These are phyloP conservation scores for Oreochromis tanganicae DNA, from an alignment of 2,113 vertebrate genomes.

Conservation along the genomic window DNA sequence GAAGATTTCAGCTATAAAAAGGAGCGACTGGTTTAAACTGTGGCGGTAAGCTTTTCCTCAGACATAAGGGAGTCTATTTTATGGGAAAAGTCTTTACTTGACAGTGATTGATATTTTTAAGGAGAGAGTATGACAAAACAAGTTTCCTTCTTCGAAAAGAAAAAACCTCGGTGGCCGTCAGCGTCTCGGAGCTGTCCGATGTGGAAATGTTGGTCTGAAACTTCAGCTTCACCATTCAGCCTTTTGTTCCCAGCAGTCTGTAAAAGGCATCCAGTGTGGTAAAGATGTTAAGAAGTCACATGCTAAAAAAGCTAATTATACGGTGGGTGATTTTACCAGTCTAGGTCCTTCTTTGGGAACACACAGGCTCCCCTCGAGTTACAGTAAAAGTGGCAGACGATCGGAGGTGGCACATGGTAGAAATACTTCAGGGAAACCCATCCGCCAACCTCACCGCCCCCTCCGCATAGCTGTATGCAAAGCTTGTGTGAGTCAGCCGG, in stretches of 20 bases:
- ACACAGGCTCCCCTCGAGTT: slow-evolving; percentile 22
- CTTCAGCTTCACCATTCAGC: not conserved
- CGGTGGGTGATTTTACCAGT: slow-evolving; percentile 46
- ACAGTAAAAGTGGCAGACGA: slow-evolving; percentile 33
- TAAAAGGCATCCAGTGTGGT: slow-evolving; percentile 47
- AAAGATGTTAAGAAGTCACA: slow-evolving; percentile 32
- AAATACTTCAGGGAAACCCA: slow-evolving; percentile 58
- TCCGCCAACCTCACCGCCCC: not conserved
- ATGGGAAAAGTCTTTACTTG: not conserved
- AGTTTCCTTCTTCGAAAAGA: not conserved
- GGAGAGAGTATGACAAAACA: slow-evolving; percentile 14
- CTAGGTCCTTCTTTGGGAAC: slow-evolving; percentile 33
- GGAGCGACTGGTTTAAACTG: not conserved
- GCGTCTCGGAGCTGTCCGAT: not conserved
- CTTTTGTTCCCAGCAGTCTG: slow-evolving; percentile 42
- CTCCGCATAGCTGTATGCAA: not conserved
- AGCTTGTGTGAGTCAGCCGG: not conserved
- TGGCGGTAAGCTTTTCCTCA: not conserved
- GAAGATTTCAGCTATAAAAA: not conserved
- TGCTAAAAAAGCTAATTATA: slow-evolving; percentile 39
- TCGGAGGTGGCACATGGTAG: not conserved
- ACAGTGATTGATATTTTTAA: slow-evolving; percentile 24
- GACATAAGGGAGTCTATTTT: not conserved
- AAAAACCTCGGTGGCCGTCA: not conserved
- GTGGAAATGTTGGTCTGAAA: slow-evolving; percentile 15